These are phyloP conservation scores for Prunella himalayana DNA, from an alignment of 2,113 vertebrate genomes.

Conservation along the genomic window DNA sequence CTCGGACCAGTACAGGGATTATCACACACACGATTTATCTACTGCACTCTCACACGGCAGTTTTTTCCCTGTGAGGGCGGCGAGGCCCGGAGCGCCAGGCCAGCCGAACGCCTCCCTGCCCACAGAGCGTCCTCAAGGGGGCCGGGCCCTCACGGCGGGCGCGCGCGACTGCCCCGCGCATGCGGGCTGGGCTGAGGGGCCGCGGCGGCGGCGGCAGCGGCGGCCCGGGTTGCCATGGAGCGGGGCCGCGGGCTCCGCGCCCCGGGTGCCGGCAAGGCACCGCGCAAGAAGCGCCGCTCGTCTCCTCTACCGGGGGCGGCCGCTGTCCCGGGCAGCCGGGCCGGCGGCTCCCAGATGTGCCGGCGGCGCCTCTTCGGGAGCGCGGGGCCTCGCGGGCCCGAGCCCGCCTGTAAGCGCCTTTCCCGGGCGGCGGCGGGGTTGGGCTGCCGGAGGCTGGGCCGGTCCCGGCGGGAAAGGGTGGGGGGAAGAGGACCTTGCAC, in stretches of 20 bases:
- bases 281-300: not conserved
- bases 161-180: not conserved
- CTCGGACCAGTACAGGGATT: not conserved
- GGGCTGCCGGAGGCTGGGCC: not conserved
- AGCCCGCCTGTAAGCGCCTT: not conserved
- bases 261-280: not conserved
- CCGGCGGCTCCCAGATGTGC: not conserved
- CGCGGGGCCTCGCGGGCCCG: not conserved
- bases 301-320: not conserved
- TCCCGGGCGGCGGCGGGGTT: not conserved
- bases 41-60: not conserved
- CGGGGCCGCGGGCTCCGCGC: not conserved
- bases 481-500: no score
- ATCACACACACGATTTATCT: not conserved
- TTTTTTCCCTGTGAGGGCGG: no score
- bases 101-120: fast-evolving
- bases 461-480: not conserved
- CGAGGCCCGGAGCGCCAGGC: not conserved
- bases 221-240: not conserved
- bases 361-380: not conserved
- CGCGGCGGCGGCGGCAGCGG: not conserved
- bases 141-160: fast-evolving
- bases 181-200: not conserved
- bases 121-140: fast-evolving
- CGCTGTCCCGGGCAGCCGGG: not conserved